These are phyloP conservation scores for Oreochromis niloticus DNA, from an alignment of 2,113 vertebrate species.

Conservation along the genomic window DNA sequence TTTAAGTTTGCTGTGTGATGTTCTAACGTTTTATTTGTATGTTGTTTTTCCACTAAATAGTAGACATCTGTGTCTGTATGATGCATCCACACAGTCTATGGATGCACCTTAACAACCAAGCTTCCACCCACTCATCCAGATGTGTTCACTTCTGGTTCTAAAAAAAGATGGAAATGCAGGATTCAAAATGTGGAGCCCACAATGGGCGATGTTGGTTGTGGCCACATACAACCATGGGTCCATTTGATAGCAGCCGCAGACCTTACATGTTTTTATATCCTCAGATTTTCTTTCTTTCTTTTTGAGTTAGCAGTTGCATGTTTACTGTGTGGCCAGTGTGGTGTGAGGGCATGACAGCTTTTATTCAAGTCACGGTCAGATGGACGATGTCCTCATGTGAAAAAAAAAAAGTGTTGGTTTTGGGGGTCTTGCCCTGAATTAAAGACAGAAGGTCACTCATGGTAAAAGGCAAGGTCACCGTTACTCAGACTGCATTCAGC, in stretches of 20 bases:
- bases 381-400: constrained; percentile 13
- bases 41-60: not conserved
- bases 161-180: not conserved
- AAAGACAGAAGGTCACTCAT: constrained; percentile 59
- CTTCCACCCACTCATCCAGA: not conserved
- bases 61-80: not conserved
- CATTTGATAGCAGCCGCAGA: not conserved
- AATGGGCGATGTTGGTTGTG: not conserved
- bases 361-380: constrained; percentile 37
- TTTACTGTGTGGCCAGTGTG: constrained; percentile 16
- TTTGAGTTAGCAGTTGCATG: constrained; percentile 10
- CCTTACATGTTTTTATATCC: not conserved
- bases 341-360: constrained; percentile 24
- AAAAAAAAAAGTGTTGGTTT: constrained; percentile 39
- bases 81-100: not conserved
- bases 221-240: not conserved
- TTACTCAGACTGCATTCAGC: constrained; percentile 44
- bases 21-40: rapidly evolving
- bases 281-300: not conserved
- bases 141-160: not conserved
- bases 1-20: not conserved
- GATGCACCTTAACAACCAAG: not conserved
- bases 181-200: not conserved
- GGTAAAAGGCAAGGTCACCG: constrained; percentile 71
- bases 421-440: constrained; percentile 45